Base-by-base conservation (phyloP, 1,140 invertebrate genomes). In the Cydia splendana region DNA sequence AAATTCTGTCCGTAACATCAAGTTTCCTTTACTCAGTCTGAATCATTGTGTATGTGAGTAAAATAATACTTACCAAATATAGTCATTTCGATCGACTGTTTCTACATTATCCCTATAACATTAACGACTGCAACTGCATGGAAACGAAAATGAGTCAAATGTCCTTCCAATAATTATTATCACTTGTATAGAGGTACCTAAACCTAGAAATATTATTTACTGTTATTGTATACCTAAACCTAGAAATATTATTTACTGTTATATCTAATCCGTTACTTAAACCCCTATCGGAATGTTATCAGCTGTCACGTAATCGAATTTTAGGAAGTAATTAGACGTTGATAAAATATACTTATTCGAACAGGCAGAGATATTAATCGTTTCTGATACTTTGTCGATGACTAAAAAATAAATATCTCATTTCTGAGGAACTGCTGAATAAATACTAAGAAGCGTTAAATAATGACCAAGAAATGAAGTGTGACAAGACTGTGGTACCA, bases 371-470 rank as follows among this genome's bases (percentile, higher is more conserved):
- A 5, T 12, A 45, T 45, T 13, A 45, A 13, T 45, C 12, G 0
- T 65, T 28, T 30, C 30, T 30, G 30, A 30, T 30, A 30, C 30
- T 30, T 30, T 65, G 9, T 2, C 12, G 18, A 65, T 69, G 65
- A 38, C 12, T 34, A 69, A 69, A 67, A 69, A 69, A 28, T 69
- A 38, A 38, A 38, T 34, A 34, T 42, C 34, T 38, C 18, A 38
- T 45, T 9, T 71, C n/a, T 9, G 9, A 12, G 15, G n/a, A 38
- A 38, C 34, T 71, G 34, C 67, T 71, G 67, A 38, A 38, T 71
- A 71, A 71, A 71, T 71, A 71, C 67, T 71, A 38, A 38, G 67
- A 71, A 71, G 67, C n/a, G 67, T 71, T 71, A 42, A 71, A 20
- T 42, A 10, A 71, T 71, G 15, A 15, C 7, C 67, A 42, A 38